Conservation (phyloP, 2,888 invertebrate genomes). For the Hedychridium roseum region DNA sequence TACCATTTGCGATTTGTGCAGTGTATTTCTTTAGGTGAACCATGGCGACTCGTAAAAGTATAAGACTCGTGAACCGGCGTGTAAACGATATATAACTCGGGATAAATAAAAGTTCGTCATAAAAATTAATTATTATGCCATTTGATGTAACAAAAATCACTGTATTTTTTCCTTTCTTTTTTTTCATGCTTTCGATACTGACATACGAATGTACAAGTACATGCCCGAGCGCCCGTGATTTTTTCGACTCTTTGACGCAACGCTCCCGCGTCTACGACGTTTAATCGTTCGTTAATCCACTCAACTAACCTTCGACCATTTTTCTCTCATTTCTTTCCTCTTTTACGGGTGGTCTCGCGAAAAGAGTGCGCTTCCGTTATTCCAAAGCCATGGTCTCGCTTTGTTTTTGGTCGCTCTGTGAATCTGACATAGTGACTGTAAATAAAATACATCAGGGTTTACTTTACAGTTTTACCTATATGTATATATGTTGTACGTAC, state of each 20-base stretch:
- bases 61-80: slow-evolving; percentile 31
- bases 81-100: slow-evolving; percentile 40
- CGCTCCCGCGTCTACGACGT: slow-evolving; percentile 11
- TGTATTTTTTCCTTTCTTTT: slow-evolving; percentile 36
- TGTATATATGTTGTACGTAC: too few relatives aligned
- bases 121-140: slow-evolving; percentile 53
- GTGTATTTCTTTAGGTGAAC: too few relatives aligned
- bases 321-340: too few relatives aligned
- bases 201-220: slow-evolving; percentile 51
- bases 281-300: slow-evolving; percentile 25
- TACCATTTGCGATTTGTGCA: too few relatives aligned
- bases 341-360: slow-evolving; percentile 23
- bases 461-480: too few relatives aligned
- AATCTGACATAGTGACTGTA: slow-evolving; percentile 16
- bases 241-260: slow-evolving; percentile 20
- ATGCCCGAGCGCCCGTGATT: slow-evolving; percentile 35
- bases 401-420: slow-evolving; percentile 22
- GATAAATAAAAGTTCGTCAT: slow-evolving; percentile 49
- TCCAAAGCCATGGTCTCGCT: slow-evolving; percentile 9
- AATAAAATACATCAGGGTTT: too few relatives aligned
- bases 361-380: slow-evolving; percentile 31
- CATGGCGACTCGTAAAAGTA: slow-evolving; percentile 44
- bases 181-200: slow-evolving; percentile 31
- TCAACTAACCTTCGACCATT: slow-evolving; percentile 23
- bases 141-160: slow-evolving; percentile 48